Conservation (phyloP, 2,113 vertebrate genomes). For the Tympanuchus pallidicinctus region DNA sequence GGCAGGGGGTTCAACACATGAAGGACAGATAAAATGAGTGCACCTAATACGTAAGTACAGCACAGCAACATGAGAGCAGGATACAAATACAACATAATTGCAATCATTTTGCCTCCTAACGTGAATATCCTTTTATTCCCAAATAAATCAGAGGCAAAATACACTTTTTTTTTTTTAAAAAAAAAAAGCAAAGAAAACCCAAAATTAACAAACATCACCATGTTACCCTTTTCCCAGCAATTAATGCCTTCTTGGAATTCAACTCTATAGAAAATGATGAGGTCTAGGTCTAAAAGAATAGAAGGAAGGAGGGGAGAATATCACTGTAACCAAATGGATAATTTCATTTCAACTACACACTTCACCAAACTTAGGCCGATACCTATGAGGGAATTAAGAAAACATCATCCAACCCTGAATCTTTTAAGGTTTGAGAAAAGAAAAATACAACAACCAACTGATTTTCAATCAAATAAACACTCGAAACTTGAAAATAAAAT, state of each 20-base stretch:
- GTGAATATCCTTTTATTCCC: not conserved
- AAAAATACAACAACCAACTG: not conserved
- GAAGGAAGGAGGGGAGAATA: not conserved
- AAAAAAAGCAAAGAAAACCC: too few relatives aligned
- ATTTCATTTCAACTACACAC: not conserved
- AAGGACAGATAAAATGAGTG: conserved; percentile 42
- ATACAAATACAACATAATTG: not conserved
- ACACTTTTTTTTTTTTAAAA: not conserved
- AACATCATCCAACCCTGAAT: not conserved
- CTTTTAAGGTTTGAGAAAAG: not conserved
- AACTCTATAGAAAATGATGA: not conserved
- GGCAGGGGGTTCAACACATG: conserved; percentile 7
- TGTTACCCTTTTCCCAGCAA: not conserved
- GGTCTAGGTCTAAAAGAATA: not conserved
- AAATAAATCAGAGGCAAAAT: not conserved
- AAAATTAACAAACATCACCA: not conserved
- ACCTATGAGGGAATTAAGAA: not conserved
- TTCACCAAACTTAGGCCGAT: not conserved
- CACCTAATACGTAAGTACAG: conserved; percentile 1
- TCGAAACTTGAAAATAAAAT: not conserved
- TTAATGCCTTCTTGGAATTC: not conserved
- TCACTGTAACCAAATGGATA: not conserved
- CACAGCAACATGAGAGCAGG: not conserved
- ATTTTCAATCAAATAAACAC: not conserved
- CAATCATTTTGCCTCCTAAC: not conserved